Conservation (phyloP, 2,888 invertebrate genomes). For the Eumerus sabulonum region DNA sequence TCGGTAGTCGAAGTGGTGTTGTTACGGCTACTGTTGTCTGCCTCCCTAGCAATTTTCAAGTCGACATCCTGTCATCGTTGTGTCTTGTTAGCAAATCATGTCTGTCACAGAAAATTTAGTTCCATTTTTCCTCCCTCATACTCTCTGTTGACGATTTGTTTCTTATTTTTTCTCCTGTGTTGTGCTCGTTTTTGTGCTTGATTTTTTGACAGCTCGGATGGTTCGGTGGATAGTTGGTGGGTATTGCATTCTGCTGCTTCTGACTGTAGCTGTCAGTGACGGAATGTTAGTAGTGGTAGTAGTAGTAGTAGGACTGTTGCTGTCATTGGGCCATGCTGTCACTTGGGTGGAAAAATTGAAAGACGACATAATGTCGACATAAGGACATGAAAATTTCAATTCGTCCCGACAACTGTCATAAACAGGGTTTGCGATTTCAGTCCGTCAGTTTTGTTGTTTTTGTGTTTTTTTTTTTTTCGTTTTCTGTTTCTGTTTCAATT, state of each 20-base stretch:
- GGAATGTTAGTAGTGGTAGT: constrained; percentile 8
- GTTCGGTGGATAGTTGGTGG: constrained; percentile 49
- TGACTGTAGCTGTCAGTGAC: constrained; percentile 26
- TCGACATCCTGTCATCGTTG: constrained; percentile 69
- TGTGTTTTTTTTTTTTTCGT: constrained; percentile 26
- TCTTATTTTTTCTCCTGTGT: constrained; percentile 30
- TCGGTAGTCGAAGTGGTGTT: constrained; percentile 29
- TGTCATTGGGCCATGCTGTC: constrained; percentile 56
- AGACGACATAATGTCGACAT: constrained; percentile 65
- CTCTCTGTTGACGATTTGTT: constrained; percentile 41
- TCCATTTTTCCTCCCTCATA: constrained; percentile 47
- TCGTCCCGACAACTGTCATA: constrained; percentile 72
- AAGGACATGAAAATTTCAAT: constrained; percentile 70
- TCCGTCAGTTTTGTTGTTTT: constrained; percentile 51
- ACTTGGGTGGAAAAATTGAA: constrained; percentile 62
- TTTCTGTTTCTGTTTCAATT: no score
- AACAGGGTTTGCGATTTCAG: constrained; percentile 70
- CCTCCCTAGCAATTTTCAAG: constrained; percentile 67
- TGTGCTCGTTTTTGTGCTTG: constrained; percentile 63
- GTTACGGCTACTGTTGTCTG: constrained; percentile 46
- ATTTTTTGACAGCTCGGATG: constrained; percentile 63
- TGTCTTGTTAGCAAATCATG: constrained; percentile 69
- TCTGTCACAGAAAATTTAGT: constrained; percentile 69
- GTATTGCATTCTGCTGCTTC: constrained; percentile 55
- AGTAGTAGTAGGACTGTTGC: constrained; percentile 25